These are phyloP conservation scores for Perca flavescens DNA, from an alignment of 2,113 vertebrate genomes.

Conservation along the genomic window DNA sequence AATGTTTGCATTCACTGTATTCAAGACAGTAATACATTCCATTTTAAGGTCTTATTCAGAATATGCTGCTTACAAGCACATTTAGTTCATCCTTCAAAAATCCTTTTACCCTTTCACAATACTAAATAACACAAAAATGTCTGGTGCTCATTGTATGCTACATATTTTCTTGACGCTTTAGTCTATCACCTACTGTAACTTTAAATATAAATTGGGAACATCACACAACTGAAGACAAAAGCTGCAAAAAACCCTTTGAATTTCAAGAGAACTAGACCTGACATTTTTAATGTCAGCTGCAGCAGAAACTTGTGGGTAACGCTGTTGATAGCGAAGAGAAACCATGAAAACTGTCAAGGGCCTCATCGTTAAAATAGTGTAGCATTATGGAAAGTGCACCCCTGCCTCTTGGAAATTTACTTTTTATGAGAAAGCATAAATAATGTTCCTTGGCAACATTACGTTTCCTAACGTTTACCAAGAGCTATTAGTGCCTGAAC, in stretches of 20 bases:
- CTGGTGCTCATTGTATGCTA: neutral
- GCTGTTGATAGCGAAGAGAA: neutral
- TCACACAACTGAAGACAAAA: neutral
- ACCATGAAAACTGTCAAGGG: neutral
- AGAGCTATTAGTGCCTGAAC: neutral
- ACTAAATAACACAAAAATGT: slow-evolving; percentile 4
- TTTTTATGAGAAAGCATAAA: neutral
- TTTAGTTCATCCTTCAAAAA: slow-evolving; percentile 9
- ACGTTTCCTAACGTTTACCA: neutral
- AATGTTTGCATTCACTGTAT: neutral
- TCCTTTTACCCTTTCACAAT: neutral
- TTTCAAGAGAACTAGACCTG: neutral
- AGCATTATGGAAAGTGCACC: slow-evolving; percentile 1
- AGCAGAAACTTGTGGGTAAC: neutral
- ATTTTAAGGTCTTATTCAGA: slow-evolving; percentile 15
- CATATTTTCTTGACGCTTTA: neutral
- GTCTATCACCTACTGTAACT: neutral
- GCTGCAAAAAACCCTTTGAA: neutral
- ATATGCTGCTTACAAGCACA: slow-evolving; percentile 11
- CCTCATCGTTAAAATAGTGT: neutral
- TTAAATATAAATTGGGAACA: neutral
- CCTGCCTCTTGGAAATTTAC: neutral
- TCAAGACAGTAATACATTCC: slow-evolving; percentile 9
- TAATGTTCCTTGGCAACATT: neutral
- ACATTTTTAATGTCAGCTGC: neutral